A percentile compares a stretch with the other conserved stretches of the same genome.
These are phyloP conservation scores for Liasis olivaceus DNA, from an alignment of 2,797 vertebrate genomes.

Conservation along the genomic window DNA sequence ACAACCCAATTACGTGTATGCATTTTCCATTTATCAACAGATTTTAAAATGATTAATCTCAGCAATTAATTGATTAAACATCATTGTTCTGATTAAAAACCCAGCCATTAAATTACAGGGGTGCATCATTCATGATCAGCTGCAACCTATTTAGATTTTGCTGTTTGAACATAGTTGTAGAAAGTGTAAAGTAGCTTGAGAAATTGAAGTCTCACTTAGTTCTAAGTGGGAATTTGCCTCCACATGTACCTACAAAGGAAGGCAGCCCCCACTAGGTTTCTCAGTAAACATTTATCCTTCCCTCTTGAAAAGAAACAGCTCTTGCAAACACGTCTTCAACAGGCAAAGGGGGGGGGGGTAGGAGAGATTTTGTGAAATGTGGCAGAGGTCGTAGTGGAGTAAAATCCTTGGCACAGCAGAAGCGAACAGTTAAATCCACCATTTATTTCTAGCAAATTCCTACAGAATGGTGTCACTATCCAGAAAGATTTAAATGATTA, in stretches of 20 bases:
- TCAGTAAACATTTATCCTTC: slow-evolving; percentile 25
- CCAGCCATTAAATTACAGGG: neutral
- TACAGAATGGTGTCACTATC: slow-evolving; percentile 49
- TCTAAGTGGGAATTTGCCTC: neutral
- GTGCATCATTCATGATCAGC: neutral
- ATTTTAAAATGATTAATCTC: neutral
- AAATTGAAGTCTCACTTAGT: neutral
- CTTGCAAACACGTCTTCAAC: neutral
- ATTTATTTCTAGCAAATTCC: slow-evolving; percentile 48
- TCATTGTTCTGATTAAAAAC: neutral
- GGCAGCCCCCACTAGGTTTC: neutral
- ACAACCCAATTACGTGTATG: neutral
- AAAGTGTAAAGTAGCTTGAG: neutral
- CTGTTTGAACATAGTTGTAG: neutral
- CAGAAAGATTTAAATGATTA: slow-evolving; percentile 42
- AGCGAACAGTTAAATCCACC: slow-evolving; percentile 12
- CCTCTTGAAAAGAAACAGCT: slow-evolving; percentile 6
- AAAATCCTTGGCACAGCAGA: neutral
- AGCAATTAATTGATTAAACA: neutral
- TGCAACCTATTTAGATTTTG: neutral
- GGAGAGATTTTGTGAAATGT: neutral
- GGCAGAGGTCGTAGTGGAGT: neutral
- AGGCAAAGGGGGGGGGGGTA: neutral
- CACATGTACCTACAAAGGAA: neutral
- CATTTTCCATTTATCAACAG: neutral